Conservation (phyloP, 2,888 invertebrate genomes). For the Muscina levida region DNA sequence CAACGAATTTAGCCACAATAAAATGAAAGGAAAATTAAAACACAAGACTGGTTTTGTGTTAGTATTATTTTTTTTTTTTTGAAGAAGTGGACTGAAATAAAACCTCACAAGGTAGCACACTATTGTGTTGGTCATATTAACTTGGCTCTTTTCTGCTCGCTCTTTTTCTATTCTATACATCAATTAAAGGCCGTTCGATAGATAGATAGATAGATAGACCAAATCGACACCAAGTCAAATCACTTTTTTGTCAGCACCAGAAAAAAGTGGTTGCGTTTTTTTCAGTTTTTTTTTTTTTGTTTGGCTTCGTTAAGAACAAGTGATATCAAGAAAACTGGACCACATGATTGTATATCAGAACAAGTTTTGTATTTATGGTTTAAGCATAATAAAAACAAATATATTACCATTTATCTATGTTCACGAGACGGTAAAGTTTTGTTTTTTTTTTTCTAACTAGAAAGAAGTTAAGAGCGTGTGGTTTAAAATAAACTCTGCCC, state of each 20-base stretch:
- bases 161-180: conserved; percentile 19
- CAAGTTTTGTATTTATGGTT: background rate
- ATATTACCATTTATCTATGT: no score
- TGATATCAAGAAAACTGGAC: conserved; percentile 15
- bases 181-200: conserved; percentile 61
- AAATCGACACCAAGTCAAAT: background rate
- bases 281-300: no score
- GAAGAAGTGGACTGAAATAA: conserved; percentile 53
- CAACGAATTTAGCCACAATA: conserved; percentile 35
- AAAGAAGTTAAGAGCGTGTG: no score
- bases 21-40: conserved; percentile 62
- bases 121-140: background rate
- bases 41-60: no score
- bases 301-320: conserved; percentile 29
- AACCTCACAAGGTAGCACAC: background rate
- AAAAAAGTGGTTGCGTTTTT: conserved; percentile 28
- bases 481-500: no score
- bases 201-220: no score
- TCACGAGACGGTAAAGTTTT: no score
- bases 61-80: no score
- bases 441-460: no score
- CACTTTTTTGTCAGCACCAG: conserved; percentile 2
- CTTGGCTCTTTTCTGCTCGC: no score
- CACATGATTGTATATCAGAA: background rate
- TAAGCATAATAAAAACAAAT: background rate